A percentile compares a stretch with the other conserved stretches of the same genome.
Evolutionary conservation across 2,797 vertebrate genomes (phyloP).

Genomic region (Lacerta agilis): DNA sequence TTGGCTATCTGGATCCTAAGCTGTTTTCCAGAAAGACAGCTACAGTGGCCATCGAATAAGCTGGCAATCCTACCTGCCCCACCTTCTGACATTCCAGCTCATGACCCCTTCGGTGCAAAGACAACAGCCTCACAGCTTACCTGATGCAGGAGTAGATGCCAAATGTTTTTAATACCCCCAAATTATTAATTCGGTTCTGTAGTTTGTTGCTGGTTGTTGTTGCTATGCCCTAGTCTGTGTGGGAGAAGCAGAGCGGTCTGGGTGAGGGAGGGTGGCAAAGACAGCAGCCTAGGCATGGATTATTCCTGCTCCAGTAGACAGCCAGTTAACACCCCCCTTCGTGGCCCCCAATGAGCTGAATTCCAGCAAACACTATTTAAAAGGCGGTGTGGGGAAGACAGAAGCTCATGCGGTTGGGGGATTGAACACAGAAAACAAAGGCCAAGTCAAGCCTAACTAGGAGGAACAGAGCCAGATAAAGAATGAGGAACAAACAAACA

Average conservation of each 20-base stretch:
- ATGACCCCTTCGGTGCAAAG: neutral
- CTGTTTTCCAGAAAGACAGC: neutral
- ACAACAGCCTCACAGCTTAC: slow-evolving; percentile 10
- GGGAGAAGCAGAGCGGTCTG: neutral
- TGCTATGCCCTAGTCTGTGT: slow-evolving; percentile 11
- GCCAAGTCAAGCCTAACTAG: neutral
- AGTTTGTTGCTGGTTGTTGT: slow-evolving; percentile 12
- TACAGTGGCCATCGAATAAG: neutral
- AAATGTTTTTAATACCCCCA: neutral
- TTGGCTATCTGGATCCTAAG: neutral
- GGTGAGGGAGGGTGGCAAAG: neutral
- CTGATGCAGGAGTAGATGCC: neutral
- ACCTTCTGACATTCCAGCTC: neutral
- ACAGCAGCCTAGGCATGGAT: neutral
- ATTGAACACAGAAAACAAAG: neutral
- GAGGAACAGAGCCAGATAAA: slow-evolving; percentile 8
- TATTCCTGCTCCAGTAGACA: slow-evolving; percentile 2
- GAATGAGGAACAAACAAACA: slow-evolving; percentile 4
- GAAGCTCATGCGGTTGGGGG: neutral
- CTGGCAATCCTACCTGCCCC: neutral
- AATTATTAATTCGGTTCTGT: neutral
- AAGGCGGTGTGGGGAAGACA: neutral
- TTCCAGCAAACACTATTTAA: slow-evolving; percentile 19
- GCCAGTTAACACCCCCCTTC: neutral
- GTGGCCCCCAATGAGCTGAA: slow-evolving; percentile 33